phyloP scores from a whole-genome alignment of 1,140 invertebrate species.

The Drosophila obscura region DNA sequence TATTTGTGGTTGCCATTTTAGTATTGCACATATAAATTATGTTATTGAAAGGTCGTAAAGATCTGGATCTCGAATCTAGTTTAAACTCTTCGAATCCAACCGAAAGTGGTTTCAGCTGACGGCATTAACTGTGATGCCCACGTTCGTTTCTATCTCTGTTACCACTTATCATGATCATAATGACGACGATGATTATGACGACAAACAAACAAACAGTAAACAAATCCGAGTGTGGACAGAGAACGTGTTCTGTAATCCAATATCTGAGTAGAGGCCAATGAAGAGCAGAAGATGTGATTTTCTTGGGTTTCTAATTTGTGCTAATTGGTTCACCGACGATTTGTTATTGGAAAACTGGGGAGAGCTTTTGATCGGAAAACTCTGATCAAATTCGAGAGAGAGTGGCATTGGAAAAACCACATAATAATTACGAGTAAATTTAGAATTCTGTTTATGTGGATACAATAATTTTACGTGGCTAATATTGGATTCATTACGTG shows the following conservation, averaged over 20 bases:
- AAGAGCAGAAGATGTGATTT: slow-evolving; percentile 14
- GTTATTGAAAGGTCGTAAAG: slow-evolving; percentile 28
- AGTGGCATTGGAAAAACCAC: too few relatives aligned
- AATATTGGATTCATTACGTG: too few relatives aligned
- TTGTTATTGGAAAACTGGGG: too few relatives aligned
- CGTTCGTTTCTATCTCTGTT: slow-evolving; percentile 35
- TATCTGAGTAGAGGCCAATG: slow-evolving; percentile 27
- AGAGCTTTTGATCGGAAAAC: too few relatives aligned
- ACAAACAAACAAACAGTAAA: slow-evolving; percentile 35
- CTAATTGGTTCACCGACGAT: slow-evolving; percentile 44
- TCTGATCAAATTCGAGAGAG: too few relatives aligned
- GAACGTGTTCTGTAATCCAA: slow-evolving; percentile 70
- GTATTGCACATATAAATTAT: slow-evolving; percentile 34
- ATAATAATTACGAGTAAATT: too few relatives aligned
- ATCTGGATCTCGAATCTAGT: slow-evolving; percentile 48
- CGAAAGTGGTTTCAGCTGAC: slow-evolving; percentile 75
- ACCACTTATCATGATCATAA: slow-evolving; percentile 28
- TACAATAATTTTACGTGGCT: too few relatives aligned
- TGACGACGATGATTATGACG: slow-evolving; percentile 14
- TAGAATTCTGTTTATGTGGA: too few relatives aligned
- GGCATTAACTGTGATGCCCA: slow-evolving; percentile 67
- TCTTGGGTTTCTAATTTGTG: slow-evolving; percentile 27
- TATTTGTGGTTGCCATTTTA: slow-evolving; percentile 53
- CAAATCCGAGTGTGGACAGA: slow-evolving; percentile 16
- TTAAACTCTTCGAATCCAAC: slow-evolving; percentile 72